phyloP scores from a whole-genome alignment of 92 coral and sea anemone genomes.

The Phenganax stokvisi region DNA sequence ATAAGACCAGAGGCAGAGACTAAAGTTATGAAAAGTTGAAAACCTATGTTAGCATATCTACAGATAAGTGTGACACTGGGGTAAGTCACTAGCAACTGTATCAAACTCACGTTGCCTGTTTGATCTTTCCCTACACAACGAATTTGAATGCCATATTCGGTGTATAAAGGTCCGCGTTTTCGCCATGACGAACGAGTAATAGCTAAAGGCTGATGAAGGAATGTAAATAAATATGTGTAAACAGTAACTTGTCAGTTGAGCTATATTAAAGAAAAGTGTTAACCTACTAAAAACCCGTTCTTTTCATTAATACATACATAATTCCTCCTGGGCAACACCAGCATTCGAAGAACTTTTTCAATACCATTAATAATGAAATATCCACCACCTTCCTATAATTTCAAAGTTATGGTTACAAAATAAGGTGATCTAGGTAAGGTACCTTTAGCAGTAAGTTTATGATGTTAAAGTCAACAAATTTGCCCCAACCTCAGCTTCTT shows the following conservation, averaged over 20 bases:
- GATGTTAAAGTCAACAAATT: neutral
- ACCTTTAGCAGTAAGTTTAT: neutral
- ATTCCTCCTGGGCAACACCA: slow-evolving; percentile 93
- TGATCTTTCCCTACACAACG: slow-evolving; percentile 88
- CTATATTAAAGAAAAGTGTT: too few species aligned
- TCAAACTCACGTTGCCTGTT: slow-evolving; percentile 73
- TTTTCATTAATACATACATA: slow-evolving; percentile 61
- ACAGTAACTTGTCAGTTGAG: neutral
- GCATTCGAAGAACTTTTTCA: slow-evolving; percentile 92
- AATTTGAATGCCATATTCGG: slow-evolving; percentile 91
- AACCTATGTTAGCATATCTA: neutral
- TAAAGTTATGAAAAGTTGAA: neutral
- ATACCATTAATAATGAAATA: slow-evolving; percentile 89
- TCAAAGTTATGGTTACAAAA: neutral
- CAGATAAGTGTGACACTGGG: too few species aligned
- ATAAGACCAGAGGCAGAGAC: neutral
- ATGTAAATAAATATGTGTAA: neutral
- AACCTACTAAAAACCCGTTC: neutral
- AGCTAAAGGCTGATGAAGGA: slow-evolving; percentile 65
- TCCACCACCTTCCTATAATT: slow-evolving; percentile 90
- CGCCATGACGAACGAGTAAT: slow-evolving; percentile 76
- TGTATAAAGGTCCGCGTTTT: slow-evolving; percentile 78
- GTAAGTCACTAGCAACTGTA: too few species aligned
- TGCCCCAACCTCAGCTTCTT: slow-evolving; percentile 76
- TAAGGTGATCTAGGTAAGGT: neutral